A percentile compares a stretch with the other conserved stretches of the same genome.
These are phyloP conservation scores for Pandemis cinnamomeana DNA, from an alignment of 2,888 invertebrate genomes.

Conservation along the genomic window DNA sequence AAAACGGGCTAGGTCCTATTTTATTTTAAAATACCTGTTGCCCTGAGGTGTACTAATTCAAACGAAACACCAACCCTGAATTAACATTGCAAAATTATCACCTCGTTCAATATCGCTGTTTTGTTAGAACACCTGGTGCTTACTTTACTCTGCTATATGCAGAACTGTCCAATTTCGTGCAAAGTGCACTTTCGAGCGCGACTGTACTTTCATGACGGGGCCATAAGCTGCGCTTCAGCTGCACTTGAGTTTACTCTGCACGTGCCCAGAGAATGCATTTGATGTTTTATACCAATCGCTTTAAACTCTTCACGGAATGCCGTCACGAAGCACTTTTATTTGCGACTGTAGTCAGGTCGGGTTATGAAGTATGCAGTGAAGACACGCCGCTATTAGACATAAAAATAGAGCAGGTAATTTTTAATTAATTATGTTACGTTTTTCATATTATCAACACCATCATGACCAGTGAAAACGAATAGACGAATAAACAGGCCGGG, in stretches of 20 bases:
- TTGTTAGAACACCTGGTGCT: slow-evolving; percentile 25
- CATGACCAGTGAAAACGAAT: background rate
- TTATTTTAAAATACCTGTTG: background rate
- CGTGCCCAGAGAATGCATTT: slow-evolving; percentile 48
- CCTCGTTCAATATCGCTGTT: slow-evolving; percentile 11
- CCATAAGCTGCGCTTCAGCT: slow-evolving; percentile 37
- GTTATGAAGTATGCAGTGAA: background rate
- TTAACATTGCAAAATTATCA: slow-evolving; percentile 7
- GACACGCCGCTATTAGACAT: background rate
- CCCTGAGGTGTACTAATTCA: background rate
- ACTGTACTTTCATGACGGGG: slow-evolving; percentile 37
- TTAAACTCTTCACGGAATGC: slow-evolving; percentile 38
- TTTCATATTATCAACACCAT: background rate
- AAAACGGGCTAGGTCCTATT: background rate
- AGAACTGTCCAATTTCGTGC: slow-evolving; percentile 20
- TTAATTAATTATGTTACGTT: background rate
- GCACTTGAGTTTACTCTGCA: slow-evolving; percentile 41
- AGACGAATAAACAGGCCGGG: too few species aligned
- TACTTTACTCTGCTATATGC: slow-evolving; percentile 27
- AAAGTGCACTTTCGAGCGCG: slow-evolving; percentile 36
- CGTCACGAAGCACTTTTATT: slow-evolving; percentile 34
- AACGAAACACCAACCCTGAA: background rate
- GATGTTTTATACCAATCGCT: slow-evolving; percentile 47
- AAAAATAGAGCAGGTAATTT: background rate
- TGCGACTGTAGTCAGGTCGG: slow-evolving; percentile 19